Evolutionary conservation across 2,113 vertebrate genomes (phyloP).

Genomic region (Etheostoma cragini): DNA sequence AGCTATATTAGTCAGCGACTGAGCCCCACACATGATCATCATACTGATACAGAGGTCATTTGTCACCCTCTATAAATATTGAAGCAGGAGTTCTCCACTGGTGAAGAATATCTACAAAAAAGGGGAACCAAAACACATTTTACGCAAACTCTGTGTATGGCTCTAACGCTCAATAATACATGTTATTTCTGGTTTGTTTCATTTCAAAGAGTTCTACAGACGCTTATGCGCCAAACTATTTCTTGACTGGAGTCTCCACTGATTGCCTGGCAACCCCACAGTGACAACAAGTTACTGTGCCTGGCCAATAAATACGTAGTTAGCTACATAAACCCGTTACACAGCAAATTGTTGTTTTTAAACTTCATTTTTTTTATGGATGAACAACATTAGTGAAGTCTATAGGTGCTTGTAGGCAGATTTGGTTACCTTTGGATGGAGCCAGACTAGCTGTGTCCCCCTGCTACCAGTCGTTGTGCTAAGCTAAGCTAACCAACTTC

Average conservation of each 20-base stretch:
- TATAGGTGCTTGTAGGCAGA: neutral
- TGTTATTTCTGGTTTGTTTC: neutral
- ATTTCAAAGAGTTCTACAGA: neutral
- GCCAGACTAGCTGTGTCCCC: neutral
- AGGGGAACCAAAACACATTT: neutral
- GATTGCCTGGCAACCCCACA: too few relatives aligned
- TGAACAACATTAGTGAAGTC: neutral
- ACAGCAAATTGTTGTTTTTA: neutral
- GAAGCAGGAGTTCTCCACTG: slow-evolving; percentile 10
- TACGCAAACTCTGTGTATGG: neutral
- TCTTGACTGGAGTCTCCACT: neutral
- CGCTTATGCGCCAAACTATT: neutral
- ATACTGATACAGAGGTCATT: slow-evolving; percentile 44
- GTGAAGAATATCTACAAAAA: neutral
- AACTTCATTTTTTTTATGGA: neutral
- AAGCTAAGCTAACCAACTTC: neutral
- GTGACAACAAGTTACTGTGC: neutral
- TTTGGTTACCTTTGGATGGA: neutral
- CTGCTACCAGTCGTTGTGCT: neutral
- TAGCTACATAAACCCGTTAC: neutral
- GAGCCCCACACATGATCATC: slow-evolving; percentile 37
- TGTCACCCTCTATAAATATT: slow-evolving; percentile 66
- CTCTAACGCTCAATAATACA: neutral
- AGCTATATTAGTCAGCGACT: slow-evolving; percentile 51
- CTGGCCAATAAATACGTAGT: neutral